phyloP scores from a whole-genome alignment of 2,113 vertebrate genomes.

The Verasper variegatus region DNA sequence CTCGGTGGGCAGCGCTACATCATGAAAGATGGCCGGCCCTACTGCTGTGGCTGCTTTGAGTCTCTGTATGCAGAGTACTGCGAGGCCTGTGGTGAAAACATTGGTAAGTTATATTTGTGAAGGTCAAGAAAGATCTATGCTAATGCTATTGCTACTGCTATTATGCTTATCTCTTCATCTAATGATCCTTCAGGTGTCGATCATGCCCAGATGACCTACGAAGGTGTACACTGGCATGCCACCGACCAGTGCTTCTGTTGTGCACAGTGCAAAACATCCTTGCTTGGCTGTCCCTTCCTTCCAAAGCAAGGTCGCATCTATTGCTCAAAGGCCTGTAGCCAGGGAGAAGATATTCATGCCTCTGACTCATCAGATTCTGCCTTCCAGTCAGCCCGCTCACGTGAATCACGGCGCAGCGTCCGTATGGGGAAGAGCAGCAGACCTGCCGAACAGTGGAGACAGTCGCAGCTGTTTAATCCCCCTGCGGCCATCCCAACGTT shows the following conservation, averaged over 20 bases:
- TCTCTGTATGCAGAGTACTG: conserved; percentile 95
- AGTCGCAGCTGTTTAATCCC: conserved; percentile 85
- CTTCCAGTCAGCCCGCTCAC: conserved; percentile 92
- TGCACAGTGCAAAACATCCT: conserved; percentile 91
- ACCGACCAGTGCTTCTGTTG: conserved; percentile 95
- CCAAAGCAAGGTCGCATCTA: conserved; percentile 95
- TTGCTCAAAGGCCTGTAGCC: conserved; percentile 94
- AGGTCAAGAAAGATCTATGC: not conserved
- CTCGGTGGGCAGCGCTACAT: conserved; percentile 96
- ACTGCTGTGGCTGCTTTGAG: conserved; percentile 95
- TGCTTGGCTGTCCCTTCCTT: conserved; percentile 95
- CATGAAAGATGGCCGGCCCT: conserved; percentile 95
- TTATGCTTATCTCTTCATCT: not conserved
- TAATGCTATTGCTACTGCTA: not conserved
- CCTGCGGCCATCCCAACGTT: conserved; percentile 51
- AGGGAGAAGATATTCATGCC: conserved; percentile 91
- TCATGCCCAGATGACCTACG: conserved; percentile 97
- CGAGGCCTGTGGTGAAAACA: conserved; percentile 94
- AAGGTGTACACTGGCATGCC: conserved; percentile 96
- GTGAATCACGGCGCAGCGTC: conserved; percentile 90
- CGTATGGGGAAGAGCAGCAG: conserved; percentile 93
- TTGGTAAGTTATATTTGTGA: conserved; percentile 82
- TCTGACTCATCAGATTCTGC: conserved; percentile 95
- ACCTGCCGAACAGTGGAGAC: conserved; percentile 89
- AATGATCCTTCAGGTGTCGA: conserved; percentile 86